phyloP scores from a whole-genome alignment of 2,797 vertebrate species.

The Tauraco hartlaubi region DNA sequence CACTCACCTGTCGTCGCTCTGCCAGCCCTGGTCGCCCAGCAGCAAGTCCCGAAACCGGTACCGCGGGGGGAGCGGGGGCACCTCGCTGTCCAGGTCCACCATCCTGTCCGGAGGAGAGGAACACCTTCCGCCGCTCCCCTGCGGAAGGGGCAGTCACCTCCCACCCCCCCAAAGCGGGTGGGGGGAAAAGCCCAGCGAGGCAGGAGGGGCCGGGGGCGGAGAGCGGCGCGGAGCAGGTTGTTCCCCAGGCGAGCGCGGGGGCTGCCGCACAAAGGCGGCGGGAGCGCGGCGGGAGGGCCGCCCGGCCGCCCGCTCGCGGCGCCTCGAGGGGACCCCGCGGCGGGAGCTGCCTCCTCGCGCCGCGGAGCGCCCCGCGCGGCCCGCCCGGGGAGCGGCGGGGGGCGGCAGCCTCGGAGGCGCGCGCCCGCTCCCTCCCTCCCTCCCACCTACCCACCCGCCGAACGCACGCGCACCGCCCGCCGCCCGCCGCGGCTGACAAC shows the following conservation, averaged over 20 bases:
- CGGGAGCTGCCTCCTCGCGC: neutral
- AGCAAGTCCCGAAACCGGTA: constrained; percentile 85
- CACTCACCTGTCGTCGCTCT: constrained; percentile 84
- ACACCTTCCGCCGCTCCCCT: neutral
- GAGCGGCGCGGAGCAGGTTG: neutral
- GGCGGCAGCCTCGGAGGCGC: neutral
- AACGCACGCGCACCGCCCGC: neutral
- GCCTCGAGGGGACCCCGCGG: neutral
- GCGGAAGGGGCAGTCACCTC: neutral
- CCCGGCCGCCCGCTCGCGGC: no score
- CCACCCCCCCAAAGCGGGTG: neutral
- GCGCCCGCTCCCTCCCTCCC: neutral
- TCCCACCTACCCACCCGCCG: neutral
- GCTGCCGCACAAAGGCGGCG: neutral
- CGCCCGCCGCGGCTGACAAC: neutral
- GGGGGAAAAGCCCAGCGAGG: neutral
- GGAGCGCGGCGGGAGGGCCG: neutral
- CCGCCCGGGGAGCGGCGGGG: neutral
- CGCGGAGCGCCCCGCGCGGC: neutral
- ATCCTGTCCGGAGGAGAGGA: constrained; percentile 61
- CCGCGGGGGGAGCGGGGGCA: constrained; percentile 84
- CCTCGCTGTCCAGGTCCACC: constrained; percentile 86
- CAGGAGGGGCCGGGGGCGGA: neutral
- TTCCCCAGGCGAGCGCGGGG: neutral
- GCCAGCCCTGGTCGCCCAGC: constrained; percentile 85